Percentiles rank a stretch among this genome's conserved stretches.
These are phyloP conservation scores for Harpegnathos saltator DNA, from an alignment of 1,140 invertebrate species.

Conservation along the genomic window DNA sequence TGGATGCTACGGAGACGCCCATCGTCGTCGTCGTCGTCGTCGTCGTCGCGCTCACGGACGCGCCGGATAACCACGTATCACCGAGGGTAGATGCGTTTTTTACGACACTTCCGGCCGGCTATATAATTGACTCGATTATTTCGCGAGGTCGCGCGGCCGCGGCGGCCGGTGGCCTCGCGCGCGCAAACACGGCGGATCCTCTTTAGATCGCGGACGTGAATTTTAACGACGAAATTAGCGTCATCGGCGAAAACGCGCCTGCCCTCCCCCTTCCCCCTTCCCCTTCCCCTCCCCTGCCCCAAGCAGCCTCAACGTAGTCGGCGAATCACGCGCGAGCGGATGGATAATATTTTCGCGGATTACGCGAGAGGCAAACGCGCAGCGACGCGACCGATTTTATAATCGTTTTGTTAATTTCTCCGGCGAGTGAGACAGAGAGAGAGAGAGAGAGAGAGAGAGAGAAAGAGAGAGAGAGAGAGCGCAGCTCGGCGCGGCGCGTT, in stretches of 20 bases:
- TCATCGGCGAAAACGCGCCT: not conserved
- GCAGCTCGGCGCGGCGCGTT: conserved; percentile 3
- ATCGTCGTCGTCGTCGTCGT: conserved; percentile 38
- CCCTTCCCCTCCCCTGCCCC: not conserved
- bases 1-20: conserved; percentile 47
- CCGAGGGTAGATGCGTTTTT: conserved; percentile 44
- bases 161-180: too few relatives aligned
- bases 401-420: conserved; percentile 57
- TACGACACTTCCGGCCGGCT: conserved; percentile 43
- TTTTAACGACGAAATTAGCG: not conserved
- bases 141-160: conserved; percentile 2
- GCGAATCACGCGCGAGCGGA: not conserved
- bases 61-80: conserved; percentile 43
- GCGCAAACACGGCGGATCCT: not conserved
- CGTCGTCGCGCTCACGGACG: conserved; percentile 36
- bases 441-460: too few relatives aligned
- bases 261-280: not conserved
- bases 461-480: too few relatives aligned
- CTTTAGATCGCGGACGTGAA: not conserved
- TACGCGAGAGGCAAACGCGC: not conserved
- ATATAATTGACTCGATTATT: conserved; percentile 59
- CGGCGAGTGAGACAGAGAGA: not conserved
- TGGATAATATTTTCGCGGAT: not conserved
- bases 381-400: not conserved
- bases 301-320: too few relatives aligned